Evolutionary conservation across 2,888 invertebrate species (phyloP).

Genomic region (Zootermopsis nevadensis): DNA sequence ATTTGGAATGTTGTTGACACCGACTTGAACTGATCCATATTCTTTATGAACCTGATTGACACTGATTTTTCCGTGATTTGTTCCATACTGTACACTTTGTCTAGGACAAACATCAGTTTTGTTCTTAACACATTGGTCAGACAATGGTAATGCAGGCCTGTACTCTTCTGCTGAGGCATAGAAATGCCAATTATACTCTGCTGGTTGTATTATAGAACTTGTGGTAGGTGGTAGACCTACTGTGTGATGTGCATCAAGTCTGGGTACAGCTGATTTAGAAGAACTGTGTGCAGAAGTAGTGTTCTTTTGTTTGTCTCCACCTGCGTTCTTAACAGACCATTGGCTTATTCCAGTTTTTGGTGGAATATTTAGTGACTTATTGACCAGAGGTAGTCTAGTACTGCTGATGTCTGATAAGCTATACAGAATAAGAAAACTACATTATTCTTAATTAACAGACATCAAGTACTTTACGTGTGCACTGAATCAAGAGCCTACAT

Average conservation of each 20-base stretch:
- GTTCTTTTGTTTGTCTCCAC: background rate
- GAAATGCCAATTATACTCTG: background rate
- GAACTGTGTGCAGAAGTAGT: background rate
- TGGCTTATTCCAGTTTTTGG: background rate
- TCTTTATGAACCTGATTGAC: background rate
- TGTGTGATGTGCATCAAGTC: background rate
- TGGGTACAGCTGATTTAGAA: background rate
- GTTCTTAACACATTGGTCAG: background rate
- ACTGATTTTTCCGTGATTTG: background rate
- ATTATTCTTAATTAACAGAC: background rate
- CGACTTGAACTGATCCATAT: background rate
- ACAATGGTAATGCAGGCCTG: background rate
- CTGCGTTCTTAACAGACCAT: background rate
- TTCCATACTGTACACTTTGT: background rate
- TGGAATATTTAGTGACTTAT: slow-evolving; percentile 2
- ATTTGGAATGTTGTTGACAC: background rate
- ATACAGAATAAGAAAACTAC: background rate
- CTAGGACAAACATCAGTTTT: background rate
- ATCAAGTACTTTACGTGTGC: too few relatives aligned
- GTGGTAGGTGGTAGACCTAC: background rate
- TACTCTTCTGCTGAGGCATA: background rate
- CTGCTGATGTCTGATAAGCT: slow-evolving; percentile 3
- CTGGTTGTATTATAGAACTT: background rate
- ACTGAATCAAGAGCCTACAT: too few relatives aligned
- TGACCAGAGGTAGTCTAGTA: background rate